Percentiles rank a stretch among this genome's conserved stretches.
These are phyloP conservation scores for Protonemura montana DNA, from an alignment of 2,888 invertebrate species.

Conservation along the genomic window DNA sequence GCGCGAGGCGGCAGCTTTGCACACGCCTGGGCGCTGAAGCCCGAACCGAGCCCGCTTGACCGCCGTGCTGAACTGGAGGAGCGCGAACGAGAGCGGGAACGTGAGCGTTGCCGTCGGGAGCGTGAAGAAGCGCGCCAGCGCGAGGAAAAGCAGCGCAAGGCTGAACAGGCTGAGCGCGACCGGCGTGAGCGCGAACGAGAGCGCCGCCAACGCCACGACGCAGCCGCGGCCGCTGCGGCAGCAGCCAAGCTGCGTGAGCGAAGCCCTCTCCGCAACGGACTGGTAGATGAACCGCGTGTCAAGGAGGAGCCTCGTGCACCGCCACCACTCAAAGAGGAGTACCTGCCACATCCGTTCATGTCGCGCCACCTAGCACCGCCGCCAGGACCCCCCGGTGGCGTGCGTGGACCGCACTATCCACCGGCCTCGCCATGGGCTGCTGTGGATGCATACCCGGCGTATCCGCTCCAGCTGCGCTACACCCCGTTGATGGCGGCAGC, in stretches of 20 bases:
- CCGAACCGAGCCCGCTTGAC: constrained; percentile 69
- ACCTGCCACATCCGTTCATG: constrained; percentile 57
- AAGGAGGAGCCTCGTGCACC: constrained; percentile 68
- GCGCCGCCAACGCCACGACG: constrained; percentile 58
- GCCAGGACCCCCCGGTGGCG: constrained; percentile 56
- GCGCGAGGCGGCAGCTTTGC: constrained; percentile 16
- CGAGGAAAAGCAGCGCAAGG: constrained; percentile 62
- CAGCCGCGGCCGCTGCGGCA: constrained; percentile 23
- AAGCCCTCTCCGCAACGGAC: constrained; percentile 79
- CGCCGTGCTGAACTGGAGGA: constrained; percentile 68
- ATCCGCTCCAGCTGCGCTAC: constrained; percentile 74
- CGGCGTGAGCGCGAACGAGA: constrained; percentile 65
- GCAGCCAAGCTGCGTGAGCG: constrained; percentile 64
- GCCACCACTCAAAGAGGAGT: constrained; percentile 51
- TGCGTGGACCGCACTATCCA: constrained; percentile 59
- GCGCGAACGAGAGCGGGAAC: constrained; percentile 59
- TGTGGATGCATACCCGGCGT: constrained; percentile 65
- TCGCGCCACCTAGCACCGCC: constrained; percentile 45
- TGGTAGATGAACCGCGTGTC: constrained; percentile 64
- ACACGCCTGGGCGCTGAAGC: constrained; percentile 70
- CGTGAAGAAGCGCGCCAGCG: constrained; percentile 62
- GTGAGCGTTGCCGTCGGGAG: constrained; percentile 62
- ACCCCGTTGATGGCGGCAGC: constrained; percentile 79
- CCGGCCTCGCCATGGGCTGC: constrained; percentile 51
- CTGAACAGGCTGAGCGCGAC: constrained; percentile 60